phyloP scores from a whole-genome alignment of 1,140 invertebrate genomes.

The Oryzaephilus surinamensis region DNA sequence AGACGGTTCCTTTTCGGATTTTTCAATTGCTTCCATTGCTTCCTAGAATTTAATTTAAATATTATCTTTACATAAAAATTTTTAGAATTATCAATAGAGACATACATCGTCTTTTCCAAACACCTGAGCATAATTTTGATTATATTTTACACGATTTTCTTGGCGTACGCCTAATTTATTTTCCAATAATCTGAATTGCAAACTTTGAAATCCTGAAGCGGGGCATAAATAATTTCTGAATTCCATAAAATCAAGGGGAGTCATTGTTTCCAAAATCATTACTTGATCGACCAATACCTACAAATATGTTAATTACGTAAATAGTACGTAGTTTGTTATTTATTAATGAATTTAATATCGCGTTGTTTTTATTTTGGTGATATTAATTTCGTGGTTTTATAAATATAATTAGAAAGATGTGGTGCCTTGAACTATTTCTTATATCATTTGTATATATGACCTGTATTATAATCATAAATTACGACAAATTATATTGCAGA shows the following conservation, averaged over 20 bases:
- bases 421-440: too few species aligned
- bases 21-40: conserved; percentile 58
- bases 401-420: too few species aligned
- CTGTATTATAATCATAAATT: too few species aligned
- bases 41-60: too few species aligned
- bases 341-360: not conserved
- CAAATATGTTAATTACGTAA: conserved; percentile 16
- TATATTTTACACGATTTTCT: conserved; percentile 84
- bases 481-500: too few species aligned
- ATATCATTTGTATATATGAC: too few species aligned
- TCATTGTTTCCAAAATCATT: conserved; percentile 96
- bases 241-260: conserved; percentile 93
- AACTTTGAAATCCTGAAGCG: conserved; percentile 94
- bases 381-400: too few species aligned
- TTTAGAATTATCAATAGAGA: conserved; percentile 9
- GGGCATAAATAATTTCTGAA: conserved; percentile 85
- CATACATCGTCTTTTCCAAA: conserved; percentile 69
- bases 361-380: too few species aligned
- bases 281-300: conserved; percentile 94
- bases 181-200: conserved; percentile 92
- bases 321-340: not conserved
- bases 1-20: conserved; percentile 76
- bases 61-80: conserved; percentile 1
- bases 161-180: conserved; percentile 91
- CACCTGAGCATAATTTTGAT: conserved; percentile 80